Percentiles rank a stretch among this genome's conserved stretches.
These are phyloP conservation scores for Plemyria rubiginata DNA, from an alignment of 2,888 invertebrate genomes.

Conservation along the genomic window DNA sequence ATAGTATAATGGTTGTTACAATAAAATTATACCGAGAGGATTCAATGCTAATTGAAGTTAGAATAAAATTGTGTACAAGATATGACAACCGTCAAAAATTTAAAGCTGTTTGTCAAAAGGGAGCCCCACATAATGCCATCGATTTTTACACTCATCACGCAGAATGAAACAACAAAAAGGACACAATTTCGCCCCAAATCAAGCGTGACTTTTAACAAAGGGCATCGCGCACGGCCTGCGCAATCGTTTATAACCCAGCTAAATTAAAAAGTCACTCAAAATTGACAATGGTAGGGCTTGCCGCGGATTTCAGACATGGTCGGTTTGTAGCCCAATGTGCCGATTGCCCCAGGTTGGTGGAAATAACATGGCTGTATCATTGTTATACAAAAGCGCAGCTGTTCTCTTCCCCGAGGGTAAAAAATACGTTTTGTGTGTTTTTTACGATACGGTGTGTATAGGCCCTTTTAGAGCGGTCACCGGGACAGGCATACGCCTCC, in stretches of 20 bases:
- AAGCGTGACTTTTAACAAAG: constrained; percentile 82
- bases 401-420: constrained; percentile 80
- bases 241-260: constrained; percentile 64
- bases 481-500: constrained; percentile 68
- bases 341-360: constrained; percentile 76
- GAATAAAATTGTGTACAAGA: constrained; percentile 30
- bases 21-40: neutral
- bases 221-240: constrained; percentile 66
- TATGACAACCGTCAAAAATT: constrained; percentile 48
- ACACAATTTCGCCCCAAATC: constrained; percentile 80
- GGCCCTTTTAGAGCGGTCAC: constrained; percentile 79
- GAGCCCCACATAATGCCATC: constrained; percentile 54
- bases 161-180: constrained; percentile 80
- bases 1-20: constrained; percentile 5
- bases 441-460: constrained; percentile 65
- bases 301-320: constrained; percentile 47
- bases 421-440: constrained; percentile 77
- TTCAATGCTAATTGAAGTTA: neutral
- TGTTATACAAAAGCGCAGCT: constrained; percentile 82
- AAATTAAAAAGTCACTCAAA: constrained; percentile 47
- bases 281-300: constrained; percentile 24
- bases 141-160: constrained; percentile 77
- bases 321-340: constrained; percentile 63
- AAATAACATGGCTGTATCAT: constrained; percentile 81
- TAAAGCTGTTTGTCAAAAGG: constrained; percentile 34